Conservation (phyloP, 2,888 invertebrate species). For the Drosophila falleni region DNA sequence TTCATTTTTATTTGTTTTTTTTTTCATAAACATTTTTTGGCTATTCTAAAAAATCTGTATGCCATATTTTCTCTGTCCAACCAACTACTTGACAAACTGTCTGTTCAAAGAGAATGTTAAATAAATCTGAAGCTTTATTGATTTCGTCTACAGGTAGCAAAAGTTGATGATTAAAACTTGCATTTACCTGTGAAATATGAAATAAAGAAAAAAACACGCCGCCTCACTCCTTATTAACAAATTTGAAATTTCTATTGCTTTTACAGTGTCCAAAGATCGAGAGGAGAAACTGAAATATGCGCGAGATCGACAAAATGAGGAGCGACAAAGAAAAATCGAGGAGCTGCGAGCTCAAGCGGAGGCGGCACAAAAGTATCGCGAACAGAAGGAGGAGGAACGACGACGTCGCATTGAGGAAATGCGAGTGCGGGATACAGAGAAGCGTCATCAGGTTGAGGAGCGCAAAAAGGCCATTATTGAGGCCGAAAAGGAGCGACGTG, state of each 20-base stretch:
- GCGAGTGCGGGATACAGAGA: slow-evolving; percentile 91
- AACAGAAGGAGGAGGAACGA: slow-evolving; percentile 94
- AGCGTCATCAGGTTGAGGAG: slow-evolving; percentile 92
- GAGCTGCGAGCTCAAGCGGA: slow-evolving; percentile 95
- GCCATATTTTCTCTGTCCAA: neutral
- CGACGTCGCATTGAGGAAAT: slow-evolving; percentile 93
- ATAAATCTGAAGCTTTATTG: slow-evolving; percentile 54
- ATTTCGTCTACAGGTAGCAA: slow-evolving; percentile 66
- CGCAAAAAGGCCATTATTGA: slow-evolving; percentile 95
- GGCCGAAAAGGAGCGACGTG: slow-evolving; percentile 94
- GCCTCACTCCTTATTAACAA: neutral
- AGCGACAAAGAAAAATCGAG: slow-evolving; percentile 94
- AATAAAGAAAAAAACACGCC: neutral
- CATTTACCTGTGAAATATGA: slow-evolving; percentile 40
- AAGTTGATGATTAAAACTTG: slow-evolving; percentile 41
- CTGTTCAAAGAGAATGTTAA: slow-evolving; percentile 24
- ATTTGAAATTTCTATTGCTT: neutral
- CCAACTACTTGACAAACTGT: neutral
- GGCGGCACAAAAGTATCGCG: slow-evolving; percentile 94
- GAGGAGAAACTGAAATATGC: slow-evolving; percentile 90
- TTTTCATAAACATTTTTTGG: no score
- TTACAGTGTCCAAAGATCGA: slow-evolving; percentile 85
- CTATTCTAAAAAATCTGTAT: no score
- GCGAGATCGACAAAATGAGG: slow-evolving; percentile 95
- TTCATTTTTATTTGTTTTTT: no score